Evolutionary conservation across 2,797 vertebrate species (phyloP).

Genomic region (Anguilla megastoma): DNA sequence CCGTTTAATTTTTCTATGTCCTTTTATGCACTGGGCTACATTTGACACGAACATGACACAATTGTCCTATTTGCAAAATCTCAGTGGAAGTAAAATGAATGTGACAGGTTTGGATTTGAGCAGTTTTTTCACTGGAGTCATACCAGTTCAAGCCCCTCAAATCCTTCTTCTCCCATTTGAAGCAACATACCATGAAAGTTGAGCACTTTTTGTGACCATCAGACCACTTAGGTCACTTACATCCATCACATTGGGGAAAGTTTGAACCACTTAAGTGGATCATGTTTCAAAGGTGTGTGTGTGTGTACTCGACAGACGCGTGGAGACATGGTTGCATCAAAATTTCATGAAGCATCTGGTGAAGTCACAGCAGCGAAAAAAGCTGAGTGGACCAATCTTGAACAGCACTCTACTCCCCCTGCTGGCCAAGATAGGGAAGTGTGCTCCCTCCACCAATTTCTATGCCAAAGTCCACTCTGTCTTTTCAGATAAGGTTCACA

Average conservation of each 20-base stretch:
- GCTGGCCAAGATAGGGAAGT: slow-evolving; percentile 54
- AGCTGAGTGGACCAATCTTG: neutral
- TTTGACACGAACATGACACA: neutral
- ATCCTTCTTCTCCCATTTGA: neutral
- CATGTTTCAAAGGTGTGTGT: slow-evolving; percentile 25
- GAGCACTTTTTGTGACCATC: neutral
- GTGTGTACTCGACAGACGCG: slow-evolving; percentile 24
- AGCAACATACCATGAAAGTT: slow-evolving; percentile 2
- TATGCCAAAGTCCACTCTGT: slow-evolving; percentile 51
- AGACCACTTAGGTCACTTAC: slow-evolving; percentile 21
- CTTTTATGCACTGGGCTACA: neutral
- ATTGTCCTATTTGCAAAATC: neutral
- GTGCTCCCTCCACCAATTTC: slow-evolving; percentile 35
- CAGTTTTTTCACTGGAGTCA: neutral
- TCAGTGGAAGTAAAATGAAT: neutral
- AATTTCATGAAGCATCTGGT: slow-evolving; percentile 34
- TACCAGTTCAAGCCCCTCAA: neutral
- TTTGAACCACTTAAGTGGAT: slow-evolving; percentile 21
- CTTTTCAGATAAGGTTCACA: slow-evolving; percentile 54
- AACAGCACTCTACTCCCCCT: slow-evolving; percentile 61
- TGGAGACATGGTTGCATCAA: slow-evolving; percentile 28
- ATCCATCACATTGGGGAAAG: neutral
- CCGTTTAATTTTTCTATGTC: neutral
- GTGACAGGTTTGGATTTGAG: neutral
- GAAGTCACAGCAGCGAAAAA: slow-evolving; percentile 32